A percentile compares a stretch with the other conserved stretches of the same genome.
Evolutionary conservation across 2,113 vertebrate species (phyloP).

Genomic region (Origma solitaria): DNA sequence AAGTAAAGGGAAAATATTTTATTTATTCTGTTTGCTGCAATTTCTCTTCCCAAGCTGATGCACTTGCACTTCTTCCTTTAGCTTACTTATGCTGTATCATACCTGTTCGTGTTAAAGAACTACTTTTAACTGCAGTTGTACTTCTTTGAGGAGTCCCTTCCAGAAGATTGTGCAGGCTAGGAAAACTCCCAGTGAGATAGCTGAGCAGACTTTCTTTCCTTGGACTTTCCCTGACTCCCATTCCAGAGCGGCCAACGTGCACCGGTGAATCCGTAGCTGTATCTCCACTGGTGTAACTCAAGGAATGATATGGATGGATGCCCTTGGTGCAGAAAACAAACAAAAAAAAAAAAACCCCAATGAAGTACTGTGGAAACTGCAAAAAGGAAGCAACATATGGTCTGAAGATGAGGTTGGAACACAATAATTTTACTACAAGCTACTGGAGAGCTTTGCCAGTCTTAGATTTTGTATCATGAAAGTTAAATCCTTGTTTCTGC

Average conservation of each 20-base stretch:
- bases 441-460: background rate
- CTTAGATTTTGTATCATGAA: fast-evolving
- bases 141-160: slow-evolving; percentile 92
- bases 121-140: slow-evolving; percentile 80
- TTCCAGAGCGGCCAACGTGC: slow-evolving; percentile 80
- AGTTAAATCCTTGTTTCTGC: background rate
- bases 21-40: background rate
- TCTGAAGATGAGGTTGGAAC: background rate
- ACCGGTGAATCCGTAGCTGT: slow-evolving; percentile 95
- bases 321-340: slow-evolving; percentile 72
- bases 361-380: background rate
- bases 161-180: slow-evolving; percentile 93
- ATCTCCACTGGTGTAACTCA: slow-evolving; percentile 97
- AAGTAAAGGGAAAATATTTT: background rate
- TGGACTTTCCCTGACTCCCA: slow-evolving; percentile 88
- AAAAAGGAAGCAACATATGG: background rate
- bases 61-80: background rate
- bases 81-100: background rate
- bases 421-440: background rate
- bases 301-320: slow-evolving; percentile 93
- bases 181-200: slow-evolving; percentile 95
- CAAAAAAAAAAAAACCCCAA: too few species aligned
- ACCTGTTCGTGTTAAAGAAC: slow-evolving; percentile 93
- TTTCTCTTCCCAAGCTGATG: background rate
- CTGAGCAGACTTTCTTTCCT: slow-evolving; percentile 94